Conservation (phyloP, 2,888 invertebrate species). For the Leptogaster cylindrica region DNA sequence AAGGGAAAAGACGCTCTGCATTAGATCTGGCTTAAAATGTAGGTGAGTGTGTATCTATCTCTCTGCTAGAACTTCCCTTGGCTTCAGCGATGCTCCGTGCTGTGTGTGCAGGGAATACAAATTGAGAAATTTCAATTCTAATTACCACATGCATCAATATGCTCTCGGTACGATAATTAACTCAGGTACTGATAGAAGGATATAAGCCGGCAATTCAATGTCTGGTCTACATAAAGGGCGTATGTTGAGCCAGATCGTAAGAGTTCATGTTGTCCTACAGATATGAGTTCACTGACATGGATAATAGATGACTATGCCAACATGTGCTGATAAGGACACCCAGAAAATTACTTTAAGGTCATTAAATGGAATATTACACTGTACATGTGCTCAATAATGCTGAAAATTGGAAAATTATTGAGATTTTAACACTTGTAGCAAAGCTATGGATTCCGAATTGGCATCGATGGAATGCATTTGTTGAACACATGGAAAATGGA, state of each 20-base stretch:
- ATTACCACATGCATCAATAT: slow-evolving; percentile 47
- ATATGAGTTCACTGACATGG: slow-evolving; percentile 35
- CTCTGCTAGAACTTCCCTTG: neutral
- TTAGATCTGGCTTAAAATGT: slow-evolving; percentile 11
- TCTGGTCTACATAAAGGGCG: slow-evolving; percentile 9
- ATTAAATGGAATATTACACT: slow-evolving; percentile 44
- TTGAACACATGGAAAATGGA: too few relatives aligned
- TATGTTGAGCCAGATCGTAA: neutral
- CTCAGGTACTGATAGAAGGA: slow-evolving; percentile 44
- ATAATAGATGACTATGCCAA: slow-evolving; percentile 31
- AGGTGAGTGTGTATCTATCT: neutral
- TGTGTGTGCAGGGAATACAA: slow-evolving; percentile 45
- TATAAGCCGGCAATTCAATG: slow-evolving; percentile 5
- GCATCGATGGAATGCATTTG: too few relatives aligned
- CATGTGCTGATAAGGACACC: slow-evolving; percentile 38
- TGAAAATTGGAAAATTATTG: slow-evolving; percentile 40
- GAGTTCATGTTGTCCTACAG: neutral
- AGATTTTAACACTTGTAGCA: slow-evolving; percentile 12
- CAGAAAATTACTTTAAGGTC: slow-evolving; percentile 42
- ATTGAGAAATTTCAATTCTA: slow-evolving; percentile 48
- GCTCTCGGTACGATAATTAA: slow-evolving; percentile 47
- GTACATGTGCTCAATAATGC: slow-evolving; percentile 23
- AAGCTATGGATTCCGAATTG: too few relatives aligned
- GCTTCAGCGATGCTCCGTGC: neutral
- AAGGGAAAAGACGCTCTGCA: slow-evolving; percentile 41